Evolutionary conservation across 1,140 invertebrate genomes (phyloP).

Genomic region (Drosophila sechellia): DNA sequence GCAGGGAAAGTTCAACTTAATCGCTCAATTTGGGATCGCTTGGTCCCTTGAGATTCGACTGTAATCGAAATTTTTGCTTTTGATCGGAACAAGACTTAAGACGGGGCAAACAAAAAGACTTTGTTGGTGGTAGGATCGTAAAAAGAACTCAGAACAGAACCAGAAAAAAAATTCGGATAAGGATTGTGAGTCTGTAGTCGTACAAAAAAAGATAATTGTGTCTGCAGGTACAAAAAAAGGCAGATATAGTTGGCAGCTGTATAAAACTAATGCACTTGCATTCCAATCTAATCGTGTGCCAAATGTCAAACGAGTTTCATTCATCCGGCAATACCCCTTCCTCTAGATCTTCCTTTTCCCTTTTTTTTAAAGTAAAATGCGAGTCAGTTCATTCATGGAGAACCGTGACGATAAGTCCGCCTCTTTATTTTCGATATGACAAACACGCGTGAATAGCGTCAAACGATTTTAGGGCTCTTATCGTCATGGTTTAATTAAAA

Average conservation of each 20-base stretch:
- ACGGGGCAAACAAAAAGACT: slow-evolving; percentile 35
- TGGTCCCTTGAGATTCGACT: slow-evolving; percentile 15
- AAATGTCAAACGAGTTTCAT: slow-evolving; percentile 72
- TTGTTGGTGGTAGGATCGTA: slow-evolving; percentile 69
- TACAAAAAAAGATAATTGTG: slow-evolving; percentile 73
- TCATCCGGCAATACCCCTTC: slow-evolving; percentile 41
- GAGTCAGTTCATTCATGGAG: slow-evolving; percentile 30
- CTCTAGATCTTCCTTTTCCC: background rate
- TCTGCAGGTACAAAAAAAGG: slow-evolving; percentile 44
- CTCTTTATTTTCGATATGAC: slow-evolving; percentile 62
- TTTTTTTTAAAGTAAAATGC: background rate
- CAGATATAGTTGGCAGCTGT: slow-evolving; percentile 52
- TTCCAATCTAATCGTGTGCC: slow-evolving; percentile 73
- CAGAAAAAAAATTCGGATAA: slow-evolving; percentile 16
- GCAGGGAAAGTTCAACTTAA: slow-evolving; percentile 66
- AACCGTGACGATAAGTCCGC: slow-evolving; percentile 21
- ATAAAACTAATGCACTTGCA: slow-evolving; percentile 73
- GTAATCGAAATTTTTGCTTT: slow-evolving; percentile 32
- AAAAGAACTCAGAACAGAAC: slow-evolving; percentile 19
- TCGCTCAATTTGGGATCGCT: slow-evolving; percentile 54
- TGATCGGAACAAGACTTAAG: slow-evolving; percentile 35
- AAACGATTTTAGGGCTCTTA: slow-evolving; percentile 51
- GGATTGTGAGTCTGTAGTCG: slow-evolving; percentile 57
- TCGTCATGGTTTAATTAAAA: slow-evolving; percentile 82
- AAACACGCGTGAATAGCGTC: slow-evolving; percentile 75